Conservation (phyloP, 2,113 vertebrate species). For the Acinonyx jubatus region DNA sequence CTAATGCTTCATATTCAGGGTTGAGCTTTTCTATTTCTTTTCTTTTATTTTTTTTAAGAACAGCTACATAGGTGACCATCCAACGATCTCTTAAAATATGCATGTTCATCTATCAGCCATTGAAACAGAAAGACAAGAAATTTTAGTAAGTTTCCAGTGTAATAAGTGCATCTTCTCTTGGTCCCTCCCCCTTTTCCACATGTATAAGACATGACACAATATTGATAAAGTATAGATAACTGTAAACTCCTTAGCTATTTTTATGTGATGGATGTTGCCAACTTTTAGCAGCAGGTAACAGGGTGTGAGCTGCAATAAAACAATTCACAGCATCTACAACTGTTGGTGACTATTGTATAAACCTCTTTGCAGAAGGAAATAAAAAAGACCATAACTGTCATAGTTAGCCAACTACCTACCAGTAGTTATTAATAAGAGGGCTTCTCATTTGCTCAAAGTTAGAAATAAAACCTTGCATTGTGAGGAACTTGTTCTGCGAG, state of each 20-base stretch:
- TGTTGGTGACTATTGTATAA: background rate
- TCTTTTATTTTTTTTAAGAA: background rate
- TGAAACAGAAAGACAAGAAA: background rate
- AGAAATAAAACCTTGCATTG: background rate
- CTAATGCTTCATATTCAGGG: background rate
- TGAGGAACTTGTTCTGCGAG: no score
- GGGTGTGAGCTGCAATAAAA: background rate
- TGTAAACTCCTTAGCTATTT: background rate
- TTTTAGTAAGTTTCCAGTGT: background rate
- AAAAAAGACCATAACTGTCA: background rate
- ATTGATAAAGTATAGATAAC: background rate
- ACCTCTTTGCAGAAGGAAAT: background rate
- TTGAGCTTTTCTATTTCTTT: background rate
- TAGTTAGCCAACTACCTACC: background rate
- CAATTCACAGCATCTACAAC: background rate
- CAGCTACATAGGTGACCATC: background rate
- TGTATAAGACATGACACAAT: background rate
- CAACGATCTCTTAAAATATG: background rate
- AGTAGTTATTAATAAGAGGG: background rate
- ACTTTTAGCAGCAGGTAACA: background rate
- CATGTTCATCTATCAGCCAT: background rate
- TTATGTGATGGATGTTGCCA: background rate
- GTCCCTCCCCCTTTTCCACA: accelerated
- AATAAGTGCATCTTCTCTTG: background rate
- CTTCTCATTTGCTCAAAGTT: background rate